Percentiles rank a stretch among this genome's conserved stretches.
Evolutionary conservation across 2,797 vertebrate species (phyloP).

Genomic region (Vipera ursinii): DNA sequence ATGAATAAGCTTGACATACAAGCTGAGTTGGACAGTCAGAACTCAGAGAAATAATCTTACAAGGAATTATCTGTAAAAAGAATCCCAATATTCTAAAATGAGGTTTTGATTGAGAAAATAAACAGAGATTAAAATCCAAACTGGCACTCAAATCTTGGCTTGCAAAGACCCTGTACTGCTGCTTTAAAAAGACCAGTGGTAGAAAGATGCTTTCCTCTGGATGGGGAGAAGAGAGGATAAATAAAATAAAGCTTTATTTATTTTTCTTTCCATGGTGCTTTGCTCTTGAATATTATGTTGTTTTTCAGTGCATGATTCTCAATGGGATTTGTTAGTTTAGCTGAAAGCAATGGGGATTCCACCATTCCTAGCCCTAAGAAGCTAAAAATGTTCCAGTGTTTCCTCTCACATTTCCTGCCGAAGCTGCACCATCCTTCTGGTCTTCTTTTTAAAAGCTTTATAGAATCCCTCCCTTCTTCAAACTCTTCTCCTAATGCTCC

Average conservation of each 20-base stretch:
- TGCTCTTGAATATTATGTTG: neutral
- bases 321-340: neutral
- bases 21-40: neutral
- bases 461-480: neutral
- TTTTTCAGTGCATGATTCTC: neutral
- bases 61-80: neutral
- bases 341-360: neutral
- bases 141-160: neutral
- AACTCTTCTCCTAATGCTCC: neutral
- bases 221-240: neutral
- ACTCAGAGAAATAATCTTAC: neutral
- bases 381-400: neutral
- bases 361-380: neutral
- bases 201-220: neutral
- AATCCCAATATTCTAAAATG: neutral
- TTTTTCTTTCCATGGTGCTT: neutral
- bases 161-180: neutral
- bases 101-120: neutral
- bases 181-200: neutral
- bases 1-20: neutral
- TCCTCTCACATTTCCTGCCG: neutral
- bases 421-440: neutral
- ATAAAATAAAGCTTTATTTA: neutral
- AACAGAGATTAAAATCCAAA: neutral
- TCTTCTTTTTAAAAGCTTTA: neutral